phyloP scores from a whole-genome alignment of 2,797 vertebrate genomes.

The Tenualosa ilisha region DNA sequence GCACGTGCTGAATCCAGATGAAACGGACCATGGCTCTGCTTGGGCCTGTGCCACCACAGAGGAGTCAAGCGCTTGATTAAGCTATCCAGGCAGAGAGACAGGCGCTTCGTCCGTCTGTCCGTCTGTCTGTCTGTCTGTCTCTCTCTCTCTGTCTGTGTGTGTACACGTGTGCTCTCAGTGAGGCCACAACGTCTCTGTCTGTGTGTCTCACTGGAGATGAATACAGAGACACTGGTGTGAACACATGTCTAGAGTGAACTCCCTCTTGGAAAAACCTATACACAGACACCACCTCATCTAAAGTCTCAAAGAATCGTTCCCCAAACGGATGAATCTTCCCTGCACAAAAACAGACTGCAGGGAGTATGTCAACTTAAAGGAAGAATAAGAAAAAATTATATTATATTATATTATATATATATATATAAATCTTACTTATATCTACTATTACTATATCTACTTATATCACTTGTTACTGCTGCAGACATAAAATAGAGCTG shows the following conservation, averaged over 20 bases:
- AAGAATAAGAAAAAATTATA: no score
- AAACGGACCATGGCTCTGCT: neutral
- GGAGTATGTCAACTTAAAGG: neutral
- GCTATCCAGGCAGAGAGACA: neutral
- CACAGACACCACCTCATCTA: neutral
- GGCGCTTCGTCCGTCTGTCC: neutral
- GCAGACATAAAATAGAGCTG: neutral
- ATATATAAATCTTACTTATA: no score
- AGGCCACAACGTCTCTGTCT: neutral
- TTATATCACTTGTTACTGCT: neutral
- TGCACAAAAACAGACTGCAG: neutral
- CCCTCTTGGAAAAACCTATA: neutral
- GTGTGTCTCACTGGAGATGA: no score
- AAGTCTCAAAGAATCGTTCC: neutral
- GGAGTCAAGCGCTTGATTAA: conserved; percentile 15
- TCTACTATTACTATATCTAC: no score
- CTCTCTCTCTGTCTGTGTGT: neutral
- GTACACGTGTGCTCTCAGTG: neutral
- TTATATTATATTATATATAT: no score
- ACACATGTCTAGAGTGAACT: neutral
- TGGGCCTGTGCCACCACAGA: neutral
- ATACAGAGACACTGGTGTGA: neutral
- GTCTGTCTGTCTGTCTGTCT: neutral
- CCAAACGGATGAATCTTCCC: neutral
- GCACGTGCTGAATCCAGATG: neutral